These are phyloP conservation scores for Amblyteles armatorius DNA, from an alignment of 2,888 invertebrate species.

Conservation along the genomic window DNA sequence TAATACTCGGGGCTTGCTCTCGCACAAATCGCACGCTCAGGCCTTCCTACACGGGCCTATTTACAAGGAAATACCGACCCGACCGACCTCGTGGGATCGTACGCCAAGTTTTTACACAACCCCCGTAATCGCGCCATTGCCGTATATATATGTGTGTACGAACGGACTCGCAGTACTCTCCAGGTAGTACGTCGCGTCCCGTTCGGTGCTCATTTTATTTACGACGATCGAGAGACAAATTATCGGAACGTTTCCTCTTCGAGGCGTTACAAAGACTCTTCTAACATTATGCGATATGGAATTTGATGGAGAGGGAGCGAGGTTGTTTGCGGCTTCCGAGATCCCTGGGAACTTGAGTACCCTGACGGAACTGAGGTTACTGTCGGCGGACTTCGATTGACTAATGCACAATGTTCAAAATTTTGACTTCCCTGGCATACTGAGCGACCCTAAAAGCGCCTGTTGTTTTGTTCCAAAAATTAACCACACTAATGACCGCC, in stretches of 20 bases:
- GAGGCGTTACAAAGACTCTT: not conserved
- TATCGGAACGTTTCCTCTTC: not conserved
- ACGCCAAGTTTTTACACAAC: slow-evolving; percentile 24
- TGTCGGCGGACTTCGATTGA: too few relatives aligned
- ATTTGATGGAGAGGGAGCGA: too few relatives aligned
- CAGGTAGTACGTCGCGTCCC: not conserved
- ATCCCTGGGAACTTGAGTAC: not conserved
- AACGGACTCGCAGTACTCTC: not conserved
- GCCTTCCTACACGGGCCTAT: slow-evolving; percentile 58
- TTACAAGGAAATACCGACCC: slow-evolving; percentile 60
- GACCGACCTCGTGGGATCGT: slow-evolving; percentile 48
- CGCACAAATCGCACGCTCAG: slow-evolving; percentile 53
- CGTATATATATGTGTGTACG: not conserved
- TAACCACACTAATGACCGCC: too few relatives aligned
- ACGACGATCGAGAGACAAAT: slow-evolving; percentile 8
- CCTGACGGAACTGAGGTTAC: too few relatives aligned
- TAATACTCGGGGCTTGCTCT: slow-evolving; percentile 48
- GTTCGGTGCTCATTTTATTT: not conserved
- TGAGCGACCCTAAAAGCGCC: too few relatives aligned
- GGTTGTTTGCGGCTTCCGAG: not conserved
- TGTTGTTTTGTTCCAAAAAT: too few relatives aligned
- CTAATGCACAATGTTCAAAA: too few relatives aligned
- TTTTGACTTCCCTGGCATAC: too few relatives aligned
- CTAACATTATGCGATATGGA: slow-evolving; percentile 2
- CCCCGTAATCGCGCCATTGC: not conserved